Evolutionary conservation across 1,140 invertebrate genomes (phyloP).

Genomic region (Hydropsyche tenuis): DNA sequence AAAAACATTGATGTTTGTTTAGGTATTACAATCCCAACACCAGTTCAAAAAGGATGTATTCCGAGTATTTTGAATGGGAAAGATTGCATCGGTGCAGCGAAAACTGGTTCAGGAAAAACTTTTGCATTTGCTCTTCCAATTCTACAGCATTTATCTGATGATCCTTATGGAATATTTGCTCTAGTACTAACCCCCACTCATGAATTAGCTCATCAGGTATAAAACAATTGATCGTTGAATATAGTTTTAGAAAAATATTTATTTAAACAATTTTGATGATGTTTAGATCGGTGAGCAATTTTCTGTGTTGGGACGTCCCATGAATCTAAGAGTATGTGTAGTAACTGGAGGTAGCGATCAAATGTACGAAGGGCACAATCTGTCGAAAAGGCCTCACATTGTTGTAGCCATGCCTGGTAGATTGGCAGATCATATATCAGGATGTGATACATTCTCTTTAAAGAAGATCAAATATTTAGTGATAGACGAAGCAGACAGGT

Average conservation of each 20-base stretch:
- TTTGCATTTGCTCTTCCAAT: constrained; percentile 96
- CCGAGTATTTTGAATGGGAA: constrained; percentile 79
- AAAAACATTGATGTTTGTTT: constrained; percentile 42
- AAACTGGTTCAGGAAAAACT: constrained; percentile 98
- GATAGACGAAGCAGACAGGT: constrained; percentile 91
- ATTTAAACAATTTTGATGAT: constrained; percentile 19
- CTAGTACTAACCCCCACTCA: constrained; percentile 95
- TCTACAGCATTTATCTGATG: constrained; percentile 87
- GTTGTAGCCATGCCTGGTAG: constrained; percentile 93
- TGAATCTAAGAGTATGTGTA: constrained; percentile 81
- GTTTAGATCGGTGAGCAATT: constrained; percentile 92
- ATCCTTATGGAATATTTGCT: constrained; percentile 94
- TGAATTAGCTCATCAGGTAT: constrained; percentile 85
- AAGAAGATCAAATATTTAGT: constrained; percentile 85
- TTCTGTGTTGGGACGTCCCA: constrained; percentile 82
- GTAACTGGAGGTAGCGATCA: constrained; percentile 95
- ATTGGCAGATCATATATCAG: constrained; percentile 86
- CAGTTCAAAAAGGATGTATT: constrained; percentile 85
- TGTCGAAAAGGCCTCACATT: constrained; percentile 89
- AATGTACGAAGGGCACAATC: constrained; percentile 84
- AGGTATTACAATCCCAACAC: constrained; percentile 83
- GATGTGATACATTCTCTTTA: constrained; percentile 83
- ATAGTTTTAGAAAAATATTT: constrained; percentile 30
- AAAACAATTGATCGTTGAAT: constrained; percentile 10
- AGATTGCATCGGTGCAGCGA: constrained; percentile 94